Evolutionary conservation across 2,888 invertebrate genomes (phyloP).

Genomic region (Amphipoea lucens): DNA sequence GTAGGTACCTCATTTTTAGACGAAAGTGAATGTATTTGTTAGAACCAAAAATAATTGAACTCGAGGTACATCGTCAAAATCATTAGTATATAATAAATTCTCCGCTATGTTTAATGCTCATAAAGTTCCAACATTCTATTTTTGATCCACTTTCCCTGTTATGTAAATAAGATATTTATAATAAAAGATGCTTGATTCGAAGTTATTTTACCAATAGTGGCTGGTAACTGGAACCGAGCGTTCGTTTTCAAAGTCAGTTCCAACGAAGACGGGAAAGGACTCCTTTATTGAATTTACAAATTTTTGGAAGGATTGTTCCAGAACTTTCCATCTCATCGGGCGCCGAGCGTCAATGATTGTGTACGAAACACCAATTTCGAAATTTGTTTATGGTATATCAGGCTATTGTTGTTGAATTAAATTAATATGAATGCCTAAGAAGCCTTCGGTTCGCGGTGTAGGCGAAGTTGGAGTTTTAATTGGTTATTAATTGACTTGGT

Average conservation of each 20-base stretch:
- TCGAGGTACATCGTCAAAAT: too few relatives aligned
- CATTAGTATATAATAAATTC: too few relatives aligned
- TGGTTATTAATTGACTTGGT: background rate
- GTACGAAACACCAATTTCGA: constrained; percentile 29
- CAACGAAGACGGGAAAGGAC: background rate
- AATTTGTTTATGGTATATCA: constrained; percentile 12
- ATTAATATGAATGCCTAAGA: constrained; percentile 43
- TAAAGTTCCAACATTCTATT: background rate
- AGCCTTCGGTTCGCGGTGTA: background rate
- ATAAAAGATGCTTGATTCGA: background rate
- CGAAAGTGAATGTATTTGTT: background rate
- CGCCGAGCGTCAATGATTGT: constrained; percentile 20
- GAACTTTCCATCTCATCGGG: constrained; percentile 15
- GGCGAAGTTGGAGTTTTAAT: background rate
- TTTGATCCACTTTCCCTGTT: too few relatives aligned
- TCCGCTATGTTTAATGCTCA: background rate
- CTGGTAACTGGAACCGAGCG: background rate
- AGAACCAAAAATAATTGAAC: too few relatives aligned
- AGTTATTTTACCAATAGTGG: background rate
- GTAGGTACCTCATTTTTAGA: too few relatives aligned
- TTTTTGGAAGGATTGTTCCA: background rate
- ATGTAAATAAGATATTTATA: background rate
- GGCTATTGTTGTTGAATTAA: constrained; percentile 32
- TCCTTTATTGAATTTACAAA: constrained; percentile 12
- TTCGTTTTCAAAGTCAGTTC: background rate